Evolutionary conservation across 2,113 vertebrate genomes (phyloP).

Genomic region (Syrrhaptes paradoxus): DNA sequence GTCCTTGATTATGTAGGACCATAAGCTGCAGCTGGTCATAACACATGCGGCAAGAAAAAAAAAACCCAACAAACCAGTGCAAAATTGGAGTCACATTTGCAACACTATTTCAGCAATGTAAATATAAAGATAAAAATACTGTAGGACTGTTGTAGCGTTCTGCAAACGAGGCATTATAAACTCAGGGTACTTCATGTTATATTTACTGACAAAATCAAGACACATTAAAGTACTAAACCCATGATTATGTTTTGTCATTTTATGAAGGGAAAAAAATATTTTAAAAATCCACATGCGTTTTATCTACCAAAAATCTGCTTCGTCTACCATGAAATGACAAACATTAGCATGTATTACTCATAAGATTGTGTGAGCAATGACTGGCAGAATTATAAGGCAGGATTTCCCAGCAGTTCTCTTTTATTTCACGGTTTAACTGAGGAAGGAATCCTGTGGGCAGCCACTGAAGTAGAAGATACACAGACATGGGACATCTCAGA

Average conservation of each 20-base stretch:
- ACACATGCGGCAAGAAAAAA: background rate
- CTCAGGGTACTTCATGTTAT: background rate
- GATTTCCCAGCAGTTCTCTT: background rate
- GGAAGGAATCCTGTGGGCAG: background rate
- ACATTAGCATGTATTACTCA: background rate
- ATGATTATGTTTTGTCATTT: background rate
- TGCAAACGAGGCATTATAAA: background rate
- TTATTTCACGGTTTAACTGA: background rate
- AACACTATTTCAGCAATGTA: background rate
- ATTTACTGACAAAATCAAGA: conserved; percentile 12
- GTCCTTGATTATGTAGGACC: background rate
- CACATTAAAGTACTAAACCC: background rate
- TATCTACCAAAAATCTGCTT: background rate
- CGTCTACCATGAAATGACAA: background rate
- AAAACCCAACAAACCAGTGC: background rate
- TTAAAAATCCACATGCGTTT: background rate
- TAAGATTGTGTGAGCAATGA: background rate
- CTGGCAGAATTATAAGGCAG: background rate
- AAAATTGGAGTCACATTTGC: background rate
- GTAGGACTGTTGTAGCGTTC: background rate
- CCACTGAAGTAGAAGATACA: background rate
- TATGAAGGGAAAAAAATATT: background rate
- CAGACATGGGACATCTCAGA: background rate
- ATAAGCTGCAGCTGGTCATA: background rate
- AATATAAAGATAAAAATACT: background rate